Evolutionary conservation across 2,888 invertebrate species (phyloP), one percentile per base, ranked within the genome.

Genomic region (Euplagia quadripunctaria): DNA sequence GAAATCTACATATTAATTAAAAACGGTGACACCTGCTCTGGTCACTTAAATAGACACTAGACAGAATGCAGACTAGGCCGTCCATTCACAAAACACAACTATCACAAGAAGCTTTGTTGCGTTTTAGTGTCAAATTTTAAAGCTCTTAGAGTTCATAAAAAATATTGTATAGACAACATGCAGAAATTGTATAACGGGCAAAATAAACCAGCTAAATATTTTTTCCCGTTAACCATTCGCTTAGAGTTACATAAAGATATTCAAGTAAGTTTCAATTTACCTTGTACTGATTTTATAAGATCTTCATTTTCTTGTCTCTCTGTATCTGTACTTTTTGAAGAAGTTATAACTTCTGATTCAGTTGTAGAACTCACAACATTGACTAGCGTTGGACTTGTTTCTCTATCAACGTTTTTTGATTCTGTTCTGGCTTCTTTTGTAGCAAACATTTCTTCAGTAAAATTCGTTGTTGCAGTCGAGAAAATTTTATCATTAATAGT

Each of bases 401-500:
- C 42, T 42, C 42, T 20, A 41, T 70, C 70, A 31, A 51, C 20
- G 4, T 66, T 52, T 17, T 20, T 46, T 42, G 42, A 17, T 66
- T 61, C 69, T 61, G 52, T 49, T 41, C 55, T 67, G 7, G 61
- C 67, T 61, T 63, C 72, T 58, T 70, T 75, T 46, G 46, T 16
- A 12, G 12, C 70, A 49, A 77, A 64, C 11, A 75, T 11, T 49
- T 75, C 75, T 12, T 75, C 71, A 55, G 63, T 55, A 14, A 70
- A 17, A 61, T 71, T 61, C 46, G 14, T 67, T 65, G 75, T 76
- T 51, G 74, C 49, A 41, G 75, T 68, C 49, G 75, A 31, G 16
- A 78, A 76, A 77, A 61, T 69, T 66, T 55, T 74, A 46, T 85
- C 70, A n/a, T 31, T 9, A 17, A 74, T 72, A 4, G 64, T 42